Evolutionary conservation across 1,140 invertebrate genomes (phyloP).

Genomic region (Gryllus bimaculatus): DNA sequence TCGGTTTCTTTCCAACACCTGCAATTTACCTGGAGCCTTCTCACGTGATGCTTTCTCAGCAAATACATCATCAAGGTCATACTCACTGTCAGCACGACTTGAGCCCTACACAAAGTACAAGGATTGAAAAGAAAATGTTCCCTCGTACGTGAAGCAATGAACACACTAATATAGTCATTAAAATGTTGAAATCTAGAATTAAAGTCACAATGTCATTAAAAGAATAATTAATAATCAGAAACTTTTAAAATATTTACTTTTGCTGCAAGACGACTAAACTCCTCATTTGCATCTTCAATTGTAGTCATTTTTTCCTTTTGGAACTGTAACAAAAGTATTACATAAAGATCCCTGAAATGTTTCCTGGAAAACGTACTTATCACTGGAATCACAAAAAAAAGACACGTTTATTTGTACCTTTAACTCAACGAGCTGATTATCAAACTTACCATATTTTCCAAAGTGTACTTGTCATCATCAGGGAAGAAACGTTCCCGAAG

Average conservation of each 20-base stretch:
- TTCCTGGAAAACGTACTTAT: neutral
- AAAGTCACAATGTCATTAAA: neutral
- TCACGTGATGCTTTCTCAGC: slow-evolving; percentile 57
- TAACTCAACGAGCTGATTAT: no score
- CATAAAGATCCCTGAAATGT: neutral
- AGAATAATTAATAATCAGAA: slow-evolving; percentile 6
- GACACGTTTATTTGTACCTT: no score
- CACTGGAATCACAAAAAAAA: no score
- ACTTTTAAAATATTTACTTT: slow-evolving; percentile 37
- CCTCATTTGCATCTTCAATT: slow-evolving; percentile 67
- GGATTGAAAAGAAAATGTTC: neutral
- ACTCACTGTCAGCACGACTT: slow-evolving; percentile 46
- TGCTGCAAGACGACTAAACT: slow-evolving; percentile 66
- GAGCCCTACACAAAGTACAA: neutral
- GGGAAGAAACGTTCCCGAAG: slow-evolving; percentile 75
- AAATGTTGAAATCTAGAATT: neutral
- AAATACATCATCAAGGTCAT: slow-evolving; percentile 82
- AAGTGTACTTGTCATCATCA: slow-evolving; percentile 81
- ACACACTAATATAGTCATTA: no score
- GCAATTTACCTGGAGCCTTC: slow-evolving; percentile 48
- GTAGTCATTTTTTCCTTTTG: slow-evolving; percentile 78
- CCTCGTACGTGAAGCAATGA: no score
- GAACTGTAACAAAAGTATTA: slow-evolving; percentile 54
- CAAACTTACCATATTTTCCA: slow-evolving; percentile 68
- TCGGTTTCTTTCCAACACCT: slow-evolving; percentile 49